Conservation (phyloP, 2,888 invertebrate species). For the Selenia dentaria region DNA sequence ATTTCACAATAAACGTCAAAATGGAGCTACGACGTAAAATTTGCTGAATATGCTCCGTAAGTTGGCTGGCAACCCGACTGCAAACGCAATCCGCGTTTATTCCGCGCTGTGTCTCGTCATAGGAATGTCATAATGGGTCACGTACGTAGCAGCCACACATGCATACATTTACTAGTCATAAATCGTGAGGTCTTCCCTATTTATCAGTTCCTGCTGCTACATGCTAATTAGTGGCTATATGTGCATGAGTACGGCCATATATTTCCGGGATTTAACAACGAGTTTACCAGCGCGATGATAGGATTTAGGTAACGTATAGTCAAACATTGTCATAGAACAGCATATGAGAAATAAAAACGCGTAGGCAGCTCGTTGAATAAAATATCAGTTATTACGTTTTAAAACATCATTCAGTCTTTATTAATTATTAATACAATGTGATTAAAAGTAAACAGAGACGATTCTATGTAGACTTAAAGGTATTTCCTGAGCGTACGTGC, state of each 20-base stretch:
- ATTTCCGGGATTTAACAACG: slow-evolving; percentile 16
- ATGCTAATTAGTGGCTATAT: slow-evolving; percentile 34
- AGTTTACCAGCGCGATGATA: too few relatives aligned
- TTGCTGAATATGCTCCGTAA: slow-evolving; percentile 6
- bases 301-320: too few relatives aligned
- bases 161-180: slow-evolving; percentile 35
- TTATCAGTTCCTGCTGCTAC: slow-evolving; percentile 33
- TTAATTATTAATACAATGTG: too few relatives aligned
- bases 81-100: background rate
- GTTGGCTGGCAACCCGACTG: slow-evolving; percentile 1
- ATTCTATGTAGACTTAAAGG: too few relatives aligned
- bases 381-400: too few relatives aligned
- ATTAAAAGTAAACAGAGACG: too few relatives aligned
- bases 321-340: too few relatives aligned
- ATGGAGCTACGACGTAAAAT: slow-evolving; percentile 4
- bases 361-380: too few relatives aligned
- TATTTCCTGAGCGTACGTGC: too few relatives aligned
- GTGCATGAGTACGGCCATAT: slow-evolving; percentile 21
- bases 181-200: slow-evolving; percentile 35
- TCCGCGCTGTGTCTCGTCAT: slow-evolving; percentile 8
- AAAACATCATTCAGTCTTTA: too few relatives aligned
- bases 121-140: slow-evolving; percentile 18
- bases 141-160: slow-evolving; percentile 21
- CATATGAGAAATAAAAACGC: too few relatives aligned
- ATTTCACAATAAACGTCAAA: slow-evolving; percentile 11